phyloP scores from a whole-genome alignment of 2,888 invertebrate species.

The Dorcus parallelipipedus region DNA sequence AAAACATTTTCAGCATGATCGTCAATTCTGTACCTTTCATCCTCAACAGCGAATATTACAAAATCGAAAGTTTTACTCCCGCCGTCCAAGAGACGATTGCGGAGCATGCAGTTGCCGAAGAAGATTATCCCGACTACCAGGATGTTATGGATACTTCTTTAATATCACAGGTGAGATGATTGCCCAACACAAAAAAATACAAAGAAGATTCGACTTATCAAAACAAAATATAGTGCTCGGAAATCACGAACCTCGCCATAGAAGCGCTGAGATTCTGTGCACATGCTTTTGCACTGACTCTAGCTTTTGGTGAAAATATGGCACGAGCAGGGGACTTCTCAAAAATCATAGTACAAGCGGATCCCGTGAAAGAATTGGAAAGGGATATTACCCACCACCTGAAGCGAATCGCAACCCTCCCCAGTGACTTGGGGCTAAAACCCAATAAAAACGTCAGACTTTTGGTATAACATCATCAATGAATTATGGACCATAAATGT shows the following conservation, averaged over 20 bases:
- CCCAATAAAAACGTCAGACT: not conserved
- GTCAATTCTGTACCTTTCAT: not conserved
- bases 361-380: not conserved
- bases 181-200: not conserved
- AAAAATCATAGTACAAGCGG: not conserved
- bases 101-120: not conserved
- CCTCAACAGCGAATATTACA: slow-evolving; percentile 5
- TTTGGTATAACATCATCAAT: not conserved
- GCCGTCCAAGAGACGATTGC: slow-evolving; percentile 2
- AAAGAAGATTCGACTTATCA: not conserved
- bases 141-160: not conserved
- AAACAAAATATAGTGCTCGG: not conserved
- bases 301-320: slow-evolving; percentile 4
- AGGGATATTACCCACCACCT: not conserved
- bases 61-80: not conserved
- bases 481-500: too few species aligned
- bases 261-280: not conserved
- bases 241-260: slow-evolving; percentile 3
- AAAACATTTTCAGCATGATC: not conserved
- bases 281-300: not conserved
- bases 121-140: slow-evolving; percentile 12
- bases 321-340: not conserved
- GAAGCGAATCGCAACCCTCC: not conserved
- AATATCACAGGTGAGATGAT: slow-evolving; percentile 1
- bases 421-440: slow-evolving; percentile 3